phyloP scores from a whole-genome alignment of 2,113 vertebrate species.

The Embiotoca jacksoni region DNA sequence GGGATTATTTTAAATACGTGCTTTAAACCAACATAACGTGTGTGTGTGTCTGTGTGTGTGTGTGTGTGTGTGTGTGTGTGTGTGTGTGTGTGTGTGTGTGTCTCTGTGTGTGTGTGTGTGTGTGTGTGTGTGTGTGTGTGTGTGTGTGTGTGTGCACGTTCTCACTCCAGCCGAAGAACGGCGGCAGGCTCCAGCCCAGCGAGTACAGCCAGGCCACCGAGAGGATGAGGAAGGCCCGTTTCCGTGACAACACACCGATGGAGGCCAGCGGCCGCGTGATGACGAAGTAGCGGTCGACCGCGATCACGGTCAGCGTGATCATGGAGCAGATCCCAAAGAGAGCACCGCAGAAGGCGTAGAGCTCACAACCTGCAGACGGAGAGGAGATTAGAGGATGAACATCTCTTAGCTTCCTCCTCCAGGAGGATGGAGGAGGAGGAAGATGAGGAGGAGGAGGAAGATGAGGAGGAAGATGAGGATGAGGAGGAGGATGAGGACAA shows the following conservation, averaged over 20 bases:
- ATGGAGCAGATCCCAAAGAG: constrained; percentile 83
- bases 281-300: constrained; percentile 79
- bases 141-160: background rate
- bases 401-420: too few relatives aligned
- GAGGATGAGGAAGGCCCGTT: constrained; percentile 72
- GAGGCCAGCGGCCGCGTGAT: constrained; percentile 81
- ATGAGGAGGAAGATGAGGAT: too few relatives aligned
- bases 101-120: constrained; percentile 6
- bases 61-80: constrained; percentile 11
- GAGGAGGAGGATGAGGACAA: too few relatives aligned
- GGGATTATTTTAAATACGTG: too few relatives aligned
- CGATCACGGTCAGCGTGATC: constrained; percentile 81
- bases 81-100: background rate
- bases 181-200: constrained; percentile 80
- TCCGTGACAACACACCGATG: constrained; percentile 75
- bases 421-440: too few relatives aligned
- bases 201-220: constrained; percentile 72
- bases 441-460: too few relatives aligned
- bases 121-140: constrained; percentile 1
- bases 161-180: constrained; percentile 84
- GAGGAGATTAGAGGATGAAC: background rate
- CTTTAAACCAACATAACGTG: background rate
- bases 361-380: constrained; percentile 68
- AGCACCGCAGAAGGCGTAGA: constrained; percentile 81
- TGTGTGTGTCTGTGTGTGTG: constrained; percentile 23